phyloP scores from a whole-genome alignment of 2,888 invertebrate genomes.

The Dynastes hyllus region DNA sequence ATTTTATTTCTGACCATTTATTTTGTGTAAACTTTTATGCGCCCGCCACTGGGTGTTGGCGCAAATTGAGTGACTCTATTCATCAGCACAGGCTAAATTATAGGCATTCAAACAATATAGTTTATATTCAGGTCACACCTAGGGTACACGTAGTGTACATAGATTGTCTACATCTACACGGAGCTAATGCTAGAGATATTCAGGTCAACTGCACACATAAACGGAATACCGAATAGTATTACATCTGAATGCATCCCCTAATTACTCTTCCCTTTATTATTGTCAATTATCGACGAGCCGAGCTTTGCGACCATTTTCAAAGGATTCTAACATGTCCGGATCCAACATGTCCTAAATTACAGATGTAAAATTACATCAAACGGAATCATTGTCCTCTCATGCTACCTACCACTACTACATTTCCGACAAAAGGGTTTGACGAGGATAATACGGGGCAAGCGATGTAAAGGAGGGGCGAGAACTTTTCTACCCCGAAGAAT shows the following conservation, averaged over 20 bases:
- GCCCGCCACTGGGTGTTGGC: not conserved
- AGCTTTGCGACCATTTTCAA: slow-evolving; percentile 8
- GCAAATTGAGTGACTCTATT: not conserved
- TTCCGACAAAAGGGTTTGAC: not conserved
- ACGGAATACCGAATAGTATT: slow-evolving; percentile 29
- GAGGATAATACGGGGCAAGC: not conserved
- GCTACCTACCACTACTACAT: not conserved
- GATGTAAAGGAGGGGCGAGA: not conserved
- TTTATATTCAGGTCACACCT: not conserved
- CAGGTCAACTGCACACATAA: slow-evolving; percentile 19
- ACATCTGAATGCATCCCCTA: slow-evolving; percentile 23
- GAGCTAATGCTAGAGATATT: slow-evolving; percentile 8
- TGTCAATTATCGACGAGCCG: slow-evolving; percentile 38
- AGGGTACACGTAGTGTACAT: not conserved
- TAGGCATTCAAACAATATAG: not conserved
- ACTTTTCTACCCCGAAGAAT: slow-evolving; percentile 30
- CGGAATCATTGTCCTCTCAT: slow-evolving; percentile 21
- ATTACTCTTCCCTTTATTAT: slow-evolving; percentile 32
- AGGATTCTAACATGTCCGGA: not conserved
- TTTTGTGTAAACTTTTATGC: too few species aligned
- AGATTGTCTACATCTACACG: not conserved
- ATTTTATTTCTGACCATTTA: too few species aligned
- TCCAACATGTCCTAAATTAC: slow-evolving; percentile 20
- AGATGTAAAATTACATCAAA: slow-evolving; percentile 44
- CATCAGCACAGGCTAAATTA: not conserved